Base-by-base conservation (phyloP, 1,140 invertebrate species). In the Maniola jurtina region DNA sequence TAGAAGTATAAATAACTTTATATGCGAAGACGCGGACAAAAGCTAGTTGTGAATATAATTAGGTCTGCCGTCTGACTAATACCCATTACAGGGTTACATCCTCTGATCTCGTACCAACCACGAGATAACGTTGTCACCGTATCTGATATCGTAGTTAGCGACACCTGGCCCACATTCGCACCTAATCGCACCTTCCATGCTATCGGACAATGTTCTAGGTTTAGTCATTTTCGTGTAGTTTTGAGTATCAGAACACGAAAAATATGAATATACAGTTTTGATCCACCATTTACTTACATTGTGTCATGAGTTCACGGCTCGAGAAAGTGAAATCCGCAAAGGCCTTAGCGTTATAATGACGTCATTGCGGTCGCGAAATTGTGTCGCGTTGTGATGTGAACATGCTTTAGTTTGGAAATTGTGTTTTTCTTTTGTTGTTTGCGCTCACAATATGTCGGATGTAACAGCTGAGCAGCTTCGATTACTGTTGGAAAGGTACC, bases 101-200 rank as follows among this genome's bases (percentile, higher is more conserved):
- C 54, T 55, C 55, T 57, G 64, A 65, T 73, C 64, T 69, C 71
- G 61, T 66, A 71, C 56, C 14, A 45, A 45, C 42, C 13, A 45
- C 42, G 48, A 61, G 75, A 77, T 81, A 81, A 73, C 72, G 57
- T 54, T 69, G 67, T 73, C 71, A 59, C 52, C 25, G 45, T 61
- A 70, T 70, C 54, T 72, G 80, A 83, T 84, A 83, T 64, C 56
- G 64, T 61, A 65, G 72, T 82, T 88, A 86, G 81, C 84, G 77
- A 86, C 85, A 87, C 76, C 74, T 84, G 80, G 61, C 81, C 86
- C 78, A 86, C 75, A 86, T 86, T 79, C 63, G 52, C 75, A 71
- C 52, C 72, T 76, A 79, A 79, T 81, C 73, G 68, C 72, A 64
- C 61, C 7, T 71, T 66, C 58, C 57, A 59, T 75, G 71, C 73